phyloP scores from a whole-genome alignment of 2,888 invertebrate species.

The Leucoma salicis region DNA sequence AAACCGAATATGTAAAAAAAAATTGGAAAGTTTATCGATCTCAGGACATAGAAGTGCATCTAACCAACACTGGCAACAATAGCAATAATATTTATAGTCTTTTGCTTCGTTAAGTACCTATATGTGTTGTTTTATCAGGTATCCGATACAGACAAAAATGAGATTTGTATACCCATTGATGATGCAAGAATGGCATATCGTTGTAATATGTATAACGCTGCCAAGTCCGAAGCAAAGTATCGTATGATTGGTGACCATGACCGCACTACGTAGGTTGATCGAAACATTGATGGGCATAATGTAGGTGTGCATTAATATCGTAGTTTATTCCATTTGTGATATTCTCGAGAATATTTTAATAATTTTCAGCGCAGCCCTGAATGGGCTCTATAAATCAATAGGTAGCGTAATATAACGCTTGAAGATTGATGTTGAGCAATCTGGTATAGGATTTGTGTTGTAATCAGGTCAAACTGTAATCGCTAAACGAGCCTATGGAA shows the following conservation, averaged over 20 bases:
- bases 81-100: too few species aligned
- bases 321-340: background rate
- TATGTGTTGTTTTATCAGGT: too few species aligned
- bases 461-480: constrained; percentile 69
- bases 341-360: too few species aligned
- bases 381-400: too few species aligned
- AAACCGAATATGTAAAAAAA: too few species aligned
- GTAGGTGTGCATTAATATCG: background rate
- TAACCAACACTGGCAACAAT: too few species aligned
- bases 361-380: too few species aligned
- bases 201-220: constrained; percentile 14
- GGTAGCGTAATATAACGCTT: background rate
- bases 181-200: constrained; percentile 23
- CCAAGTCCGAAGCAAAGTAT: constrained; percentile 26
- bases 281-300: background rate
- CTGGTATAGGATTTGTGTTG: constrained; percentile 46
- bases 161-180: constrained; percentile 16
- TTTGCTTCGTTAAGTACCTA: too few species aligned
- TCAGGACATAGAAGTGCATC: too few species aligned
- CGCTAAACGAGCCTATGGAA: constrained; percentile 62
- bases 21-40: too few species aligned
- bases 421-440: constrained; percentile 22
- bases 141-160: too few species aligned
- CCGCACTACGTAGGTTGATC: constrained; percentile 20
- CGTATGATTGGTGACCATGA: constrained; percentile 32